phyloP scores from a whole-genome alignment of 1,140 invertebrate species.

The Trachelipus rathkii region DNA sequence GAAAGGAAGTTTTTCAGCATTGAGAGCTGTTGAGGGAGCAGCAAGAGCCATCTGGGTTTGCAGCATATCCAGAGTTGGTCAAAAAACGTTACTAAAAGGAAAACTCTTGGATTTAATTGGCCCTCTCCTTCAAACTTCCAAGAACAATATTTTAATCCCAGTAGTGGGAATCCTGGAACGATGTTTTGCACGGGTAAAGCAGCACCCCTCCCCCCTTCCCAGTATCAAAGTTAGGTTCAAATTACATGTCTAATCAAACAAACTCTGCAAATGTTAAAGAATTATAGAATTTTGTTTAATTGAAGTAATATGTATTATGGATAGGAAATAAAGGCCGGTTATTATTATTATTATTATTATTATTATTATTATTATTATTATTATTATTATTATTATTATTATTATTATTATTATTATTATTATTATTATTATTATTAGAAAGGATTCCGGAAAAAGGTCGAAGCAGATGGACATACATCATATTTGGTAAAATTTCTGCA shows the following conservation, averaged over 20 bases:
- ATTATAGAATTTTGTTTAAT: too few relatives aligned
- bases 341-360: too few relatives aligned
- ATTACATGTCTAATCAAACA: too few relatives aligned
- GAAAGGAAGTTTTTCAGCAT: neutral
- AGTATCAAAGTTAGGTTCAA: too few relatives aligned
- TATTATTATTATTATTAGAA: neutral
- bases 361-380: too few relatives aligned
- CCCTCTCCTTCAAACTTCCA: neutral
- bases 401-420: too few relatives aligned
- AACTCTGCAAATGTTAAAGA: too few relatives aligned
- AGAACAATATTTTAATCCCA: neutral
- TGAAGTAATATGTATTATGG: too few relatives aligned
- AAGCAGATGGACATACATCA: slow-evolving; percentile 11
- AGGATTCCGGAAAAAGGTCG: slow-evolving; percentile 22
- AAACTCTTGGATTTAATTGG: neutral
- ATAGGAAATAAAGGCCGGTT: too few relatives aligned
- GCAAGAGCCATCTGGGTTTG: neutral
- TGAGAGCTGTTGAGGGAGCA: neutral
- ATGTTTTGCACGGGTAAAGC: neutral
- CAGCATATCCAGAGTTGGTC: neutral
- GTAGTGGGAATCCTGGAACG: neutral
- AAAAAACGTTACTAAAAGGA: neutral
- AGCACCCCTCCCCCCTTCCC: too few relatives aligned
- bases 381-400: neutral
- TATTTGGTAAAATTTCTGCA: slow-evolving; percentile 21